These are phyloP conservation scores for Euleptes europaea DNA, from an alignment of 2,113 vertebrate species.

Conservation along the genomic window DNA sequence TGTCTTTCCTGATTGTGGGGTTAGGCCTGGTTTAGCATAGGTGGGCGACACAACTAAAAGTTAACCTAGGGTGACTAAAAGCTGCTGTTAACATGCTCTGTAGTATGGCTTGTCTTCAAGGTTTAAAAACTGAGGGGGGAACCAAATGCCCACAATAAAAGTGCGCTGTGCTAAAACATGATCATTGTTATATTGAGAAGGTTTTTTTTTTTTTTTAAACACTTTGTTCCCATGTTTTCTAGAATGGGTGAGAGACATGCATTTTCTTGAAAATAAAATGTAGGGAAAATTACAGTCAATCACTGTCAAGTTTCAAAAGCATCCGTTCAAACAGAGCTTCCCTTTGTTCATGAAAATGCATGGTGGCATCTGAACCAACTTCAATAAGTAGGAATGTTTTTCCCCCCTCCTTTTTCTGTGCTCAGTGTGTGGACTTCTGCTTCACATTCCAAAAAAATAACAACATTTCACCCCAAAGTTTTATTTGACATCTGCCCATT, in stretches of 20 bases:
- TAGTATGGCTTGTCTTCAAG: not conserved
- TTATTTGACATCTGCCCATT: not conserved
- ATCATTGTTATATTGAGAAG: not conserved
- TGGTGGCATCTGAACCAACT: not conserved
- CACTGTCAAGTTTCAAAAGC: not conserved
- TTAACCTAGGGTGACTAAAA: too few relatives aligned
- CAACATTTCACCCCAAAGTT: not conserved
- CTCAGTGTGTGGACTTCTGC: fast-evolving
- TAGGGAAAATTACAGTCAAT: not conserved
- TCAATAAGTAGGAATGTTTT: not conserved
- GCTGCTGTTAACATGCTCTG: not conserved
- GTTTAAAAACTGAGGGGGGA: not conserved
- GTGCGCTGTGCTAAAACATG: not conserved
- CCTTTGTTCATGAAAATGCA: not conserved
- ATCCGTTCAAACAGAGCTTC: not conserved
- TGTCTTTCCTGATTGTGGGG: not conserved
- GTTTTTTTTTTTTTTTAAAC: not conserved
- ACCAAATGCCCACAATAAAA: not conserved
- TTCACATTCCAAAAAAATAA: not conserved
- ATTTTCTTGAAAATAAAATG: not conserved
- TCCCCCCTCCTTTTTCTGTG: fast-evolving
- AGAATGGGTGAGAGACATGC: not conserved
- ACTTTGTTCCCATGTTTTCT: not conserved
- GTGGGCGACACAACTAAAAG: not conserved
- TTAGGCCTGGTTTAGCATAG: not conserved